Evolutionary conservation across 2,113 vertebrate species (phyloP).

Genomic region (Ammodytes dubius): DNA sequence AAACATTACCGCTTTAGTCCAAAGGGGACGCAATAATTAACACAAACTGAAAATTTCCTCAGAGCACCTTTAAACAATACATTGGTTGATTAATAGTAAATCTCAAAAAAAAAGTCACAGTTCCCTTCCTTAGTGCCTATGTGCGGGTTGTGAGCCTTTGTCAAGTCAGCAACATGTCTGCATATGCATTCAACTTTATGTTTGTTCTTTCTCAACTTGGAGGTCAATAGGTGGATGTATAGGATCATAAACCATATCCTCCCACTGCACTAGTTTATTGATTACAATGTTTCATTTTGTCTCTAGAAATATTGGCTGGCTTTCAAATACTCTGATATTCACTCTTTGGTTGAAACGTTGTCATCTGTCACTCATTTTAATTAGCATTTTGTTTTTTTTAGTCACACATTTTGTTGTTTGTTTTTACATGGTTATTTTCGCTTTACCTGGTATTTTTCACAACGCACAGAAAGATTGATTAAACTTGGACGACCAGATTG

Average conservation of each 20-base stretch:
- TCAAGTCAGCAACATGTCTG: not conserved
- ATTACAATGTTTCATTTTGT: not conserved
- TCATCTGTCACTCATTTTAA: no score
- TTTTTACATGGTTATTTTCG: slow-evolving; percentile 1
- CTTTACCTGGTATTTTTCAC: slow-evolving; percentile 4
- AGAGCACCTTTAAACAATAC: no score
- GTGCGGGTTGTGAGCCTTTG: no score
- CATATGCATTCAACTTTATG: not conserved
- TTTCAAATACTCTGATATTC: not conserved
- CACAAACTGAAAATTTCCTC: no score
- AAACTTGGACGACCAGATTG: not conserved
- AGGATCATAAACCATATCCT: not conserved
- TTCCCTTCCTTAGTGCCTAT: not conserved
- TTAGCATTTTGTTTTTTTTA: not conserved
- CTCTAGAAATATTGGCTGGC: not conserved
- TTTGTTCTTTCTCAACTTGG: not conserved
- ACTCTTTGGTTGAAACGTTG: not conserved
- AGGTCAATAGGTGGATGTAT: not conserved
- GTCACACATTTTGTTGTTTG: not conserved
- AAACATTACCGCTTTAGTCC: no score
- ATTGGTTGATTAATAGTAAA: not conserved
- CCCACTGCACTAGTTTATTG: not conserved
- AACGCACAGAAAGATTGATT: not conserved
- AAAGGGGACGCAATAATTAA: no score
- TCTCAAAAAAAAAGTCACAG: no score